These are phyloP conservation scores for Lagocephalus sceleratus DNA, from an alignment of 2,797 vertebrate genomes.

Conservation along the genomic window DNA sequence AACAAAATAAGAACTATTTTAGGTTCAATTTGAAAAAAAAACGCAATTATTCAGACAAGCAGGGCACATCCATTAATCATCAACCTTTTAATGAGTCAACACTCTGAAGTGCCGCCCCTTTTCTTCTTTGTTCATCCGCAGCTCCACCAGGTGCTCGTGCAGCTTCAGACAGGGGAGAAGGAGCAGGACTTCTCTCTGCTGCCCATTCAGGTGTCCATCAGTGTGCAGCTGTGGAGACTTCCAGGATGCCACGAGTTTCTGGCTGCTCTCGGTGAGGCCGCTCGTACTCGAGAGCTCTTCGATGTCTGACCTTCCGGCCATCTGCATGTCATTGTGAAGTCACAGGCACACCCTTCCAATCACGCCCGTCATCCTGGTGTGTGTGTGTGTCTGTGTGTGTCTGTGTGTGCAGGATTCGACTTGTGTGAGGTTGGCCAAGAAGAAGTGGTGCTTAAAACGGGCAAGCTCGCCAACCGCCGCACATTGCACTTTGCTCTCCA, in stretches of 20 bases:
- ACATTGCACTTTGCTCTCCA: conserved; percentile 98
- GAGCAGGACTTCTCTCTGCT: conserved; percentile 92
- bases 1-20: conserved; percentile 9
- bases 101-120: not conserved
- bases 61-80: conserved; percentile 5
- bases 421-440: conserved; percentile 98
- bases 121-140: conserved; percentile 49
- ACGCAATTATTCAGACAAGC: not conserved
- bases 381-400: not conserved
- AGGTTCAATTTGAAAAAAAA: conserved; percentile 1
- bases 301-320: not conserved
- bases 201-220: conserved; percentile 97
- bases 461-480: conserved; percentile 92
- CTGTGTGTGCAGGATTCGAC: conserved; percentile 85
- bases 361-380: not conserved
- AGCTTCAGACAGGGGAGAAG: conserved; percentile 94
- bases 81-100: not conserved
- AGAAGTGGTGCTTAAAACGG: conserved; percentile 96
- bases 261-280: conserved; percentile 89
- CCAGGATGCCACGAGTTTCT: conserved; percentile 98
- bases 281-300: not conserved
- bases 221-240: conserved; percentile 97
- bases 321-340: not conserved
- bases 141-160: conserved; percentile 98
- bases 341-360: not conserved